Evolutionary conservation across 2,888 invertebrate genomes (phyloP), one percentile per base, ranked within the genome.

Genomic region (Tipula lateralis): DNA sequence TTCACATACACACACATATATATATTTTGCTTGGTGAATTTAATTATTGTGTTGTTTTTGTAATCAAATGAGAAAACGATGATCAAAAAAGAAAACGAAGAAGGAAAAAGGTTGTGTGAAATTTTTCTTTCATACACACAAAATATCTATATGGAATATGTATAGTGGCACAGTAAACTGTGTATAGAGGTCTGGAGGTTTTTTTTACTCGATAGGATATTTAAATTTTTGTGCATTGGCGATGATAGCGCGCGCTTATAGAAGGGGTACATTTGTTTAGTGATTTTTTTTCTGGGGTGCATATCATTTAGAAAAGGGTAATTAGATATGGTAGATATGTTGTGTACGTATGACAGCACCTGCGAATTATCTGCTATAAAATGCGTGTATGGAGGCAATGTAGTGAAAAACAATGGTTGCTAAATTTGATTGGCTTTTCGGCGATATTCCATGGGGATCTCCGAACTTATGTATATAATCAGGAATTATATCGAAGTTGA

Each of bases 231-330:
- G 66, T 66, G 66, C 66, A 66, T 66, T 66, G 24, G 66, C 66
- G 24, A 66, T 66, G 66, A 66, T 66, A 66, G 24, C 66, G 66
- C n/a, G n/a, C n/a, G n/a, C n/a, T n/a, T n/a, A n/a, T 66, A 66
- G 24, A 66, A 66, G 66, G 66, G 66, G 66, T 66, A 66, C 24
- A 66, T 66, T 66, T 66, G 44, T 44, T n/a, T 44, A 44, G 44
- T 44, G 44, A 44, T 66, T 66, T 24, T 66, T 66, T 66, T 19
- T 16, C 66, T 24, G 24, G 66, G 66, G 66, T 66, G 66, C 66
- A 66, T 66, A 66, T 66, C 66, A 66, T 66, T 66, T 66, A 66
- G n/a, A n/a, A n/a, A 66, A 66, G 66, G 66, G 66, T 66, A 66
- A 66, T 66, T 66, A 66, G 66, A 24, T 66, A 66, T 66, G 66